Evolutionary conservation across 2,888 invertebrate species (phyloP).

Genomic region (Andrena flavipes): DNA sequence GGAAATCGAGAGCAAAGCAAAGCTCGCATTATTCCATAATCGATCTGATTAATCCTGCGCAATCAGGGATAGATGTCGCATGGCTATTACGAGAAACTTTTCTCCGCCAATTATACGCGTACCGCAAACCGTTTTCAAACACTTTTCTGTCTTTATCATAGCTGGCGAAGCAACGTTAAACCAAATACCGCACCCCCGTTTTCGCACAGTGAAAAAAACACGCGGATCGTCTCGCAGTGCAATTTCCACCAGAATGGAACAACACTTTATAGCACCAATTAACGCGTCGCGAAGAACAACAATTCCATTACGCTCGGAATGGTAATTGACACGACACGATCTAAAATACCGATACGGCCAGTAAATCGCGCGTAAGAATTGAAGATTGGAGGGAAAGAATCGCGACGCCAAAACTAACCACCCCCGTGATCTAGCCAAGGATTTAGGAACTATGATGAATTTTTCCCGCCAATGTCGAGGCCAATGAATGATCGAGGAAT

Average conservation of each 20-base stretch:
- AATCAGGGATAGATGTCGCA: conserved; percentile 56
- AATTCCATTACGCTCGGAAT: conserved; percentile 14
- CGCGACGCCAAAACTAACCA: conserved; percentile 1
- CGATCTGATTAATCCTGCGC: conserved; percentile 41
- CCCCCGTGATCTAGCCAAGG: conserved; percentile 36
- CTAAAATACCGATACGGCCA: conserved; percentile 17
- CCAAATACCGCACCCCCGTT: too few relatives aligned
- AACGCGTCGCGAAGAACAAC: conserved; percentile 8
- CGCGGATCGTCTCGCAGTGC: too few relatives aligned
- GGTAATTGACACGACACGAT: conserved; percentile 59
- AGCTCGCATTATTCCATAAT: conserved; percentile 28
- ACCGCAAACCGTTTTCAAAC: not conserved
- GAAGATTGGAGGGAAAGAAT: not conserved
- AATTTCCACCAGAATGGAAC: not conserved
- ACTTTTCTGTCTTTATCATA: not conserved
- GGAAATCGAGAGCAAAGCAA: conserved; percentile 17
- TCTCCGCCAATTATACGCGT: conserved; percentile 42
- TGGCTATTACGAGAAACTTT: conserved; percentile 68
- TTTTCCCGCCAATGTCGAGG: conserved; percentile 12
- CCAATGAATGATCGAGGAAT: not conserved
- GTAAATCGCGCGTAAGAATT: conserved; percentile 15
- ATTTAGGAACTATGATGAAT: conserved; percentile 42
- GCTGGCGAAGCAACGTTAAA: too few relatives aligned
- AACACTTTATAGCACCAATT: conserved; percentile 18
- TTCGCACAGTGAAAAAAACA: too few relatives aligned